Percentiles rank a stretch among this genome's conserved stretches.
phyloP scores from a whole-genome alignment of 30 jellyfish, hydroid and myxozoan species.

The Turritopsis rubra region DNA sequence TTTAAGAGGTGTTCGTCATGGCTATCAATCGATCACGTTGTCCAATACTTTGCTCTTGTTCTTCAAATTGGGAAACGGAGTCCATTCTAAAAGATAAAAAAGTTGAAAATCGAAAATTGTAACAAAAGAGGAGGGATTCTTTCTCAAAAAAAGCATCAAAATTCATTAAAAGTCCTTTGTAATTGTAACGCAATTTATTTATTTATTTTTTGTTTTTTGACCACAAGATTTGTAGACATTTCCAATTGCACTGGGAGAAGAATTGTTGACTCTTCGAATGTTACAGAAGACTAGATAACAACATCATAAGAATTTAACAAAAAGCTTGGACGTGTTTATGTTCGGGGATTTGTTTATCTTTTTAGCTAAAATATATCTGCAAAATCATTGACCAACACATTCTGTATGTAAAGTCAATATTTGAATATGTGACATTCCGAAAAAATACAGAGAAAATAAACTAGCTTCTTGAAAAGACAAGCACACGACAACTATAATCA shows the following conservation, averaged over 20 bases:
- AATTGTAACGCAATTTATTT: not conserved
- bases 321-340: not conserved
- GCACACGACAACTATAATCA: not conserved
- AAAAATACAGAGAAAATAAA: not conserved
- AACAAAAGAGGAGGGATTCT: not conserved
- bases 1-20: no score
- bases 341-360: not conserved
- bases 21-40: not conserved
- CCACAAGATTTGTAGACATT: not conserved
- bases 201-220: not conserved
- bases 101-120: not conserved
- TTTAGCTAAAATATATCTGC: not conserved
- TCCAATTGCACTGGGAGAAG: not conserved
- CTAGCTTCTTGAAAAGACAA: not conserved
- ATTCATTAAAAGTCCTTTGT: no score
- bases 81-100: not conserved
- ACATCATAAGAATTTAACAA: not conserved
- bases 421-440: not conserved
- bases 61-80: not conserved
- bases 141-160: no score
- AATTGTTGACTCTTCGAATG: not conserved
- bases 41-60: not conserved
- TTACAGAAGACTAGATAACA: not conserved
- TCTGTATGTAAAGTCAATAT: not conserved
- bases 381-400: not conserved